Conservation (phyloP, 2,888 invertebrate species). For the Folsomia manolachei region DNA sequence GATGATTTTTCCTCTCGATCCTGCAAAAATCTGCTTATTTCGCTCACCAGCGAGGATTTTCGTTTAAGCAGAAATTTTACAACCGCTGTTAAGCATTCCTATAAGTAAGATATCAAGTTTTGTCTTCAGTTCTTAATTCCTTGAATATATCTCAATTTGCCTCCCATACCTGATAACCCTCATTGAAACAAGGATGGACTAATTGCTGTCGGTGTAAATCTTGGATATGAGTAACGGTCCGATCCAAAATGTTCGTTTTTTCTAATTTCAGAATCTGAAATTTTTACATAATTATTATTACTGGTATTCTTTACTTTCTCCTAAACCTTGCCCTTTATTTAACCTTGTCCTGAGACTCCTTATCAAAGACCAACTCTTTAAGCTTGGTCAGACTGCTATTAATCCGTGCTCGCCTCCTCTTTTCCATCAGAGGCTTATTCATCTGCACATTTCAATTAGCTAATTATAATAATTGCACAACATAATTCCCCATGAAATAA, state of each 20-base stretch:
- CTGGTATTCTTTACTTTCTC: neutral
- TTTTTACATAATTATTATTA: neutral
- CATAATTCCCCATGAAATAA: too few relatives aligned
- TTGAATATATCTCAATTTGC: neutral
- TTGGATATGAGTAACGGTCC: constrained; percentile 23
- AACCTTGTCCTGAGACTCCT: neutral
- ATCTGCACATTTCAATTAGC: too few relatives aligned
- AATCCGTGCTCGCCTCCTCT: neutral
- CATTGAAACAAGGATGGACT: constrained; percentile 5
- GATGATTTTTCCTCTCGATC: too few relatives aligned
- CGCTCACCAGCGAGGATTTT: too few relatives aligned
- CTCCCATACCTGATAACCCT: constrained; percentile 14
- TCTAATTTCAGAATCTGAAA: constrained; percentile 12
- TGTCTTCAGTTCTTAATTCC: neutral
- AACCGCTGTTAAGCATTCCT: constrained; percentile 22
- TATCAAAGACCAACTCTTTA: neutral
- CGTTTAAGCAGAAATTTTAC: constrained; percentile 22
- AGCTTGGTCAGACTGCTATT: neutral
- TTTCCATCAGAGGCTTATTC: constrained; percentile 1
- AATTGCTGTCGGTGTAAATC: neutral
- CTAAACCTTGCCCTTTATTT: too few relatives aligned
- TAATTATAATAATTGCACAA: too few relatives aligned
- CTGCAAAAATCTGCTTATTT: too few relatives aligned
- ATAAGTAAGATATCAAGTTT: neutral
- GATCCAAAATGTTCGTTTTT: constrained; percentile 23